Evolutionary conservation across 2,797 vertebrate genomes (phyloP).

Genomic region (Halcyon badia): DNA sequence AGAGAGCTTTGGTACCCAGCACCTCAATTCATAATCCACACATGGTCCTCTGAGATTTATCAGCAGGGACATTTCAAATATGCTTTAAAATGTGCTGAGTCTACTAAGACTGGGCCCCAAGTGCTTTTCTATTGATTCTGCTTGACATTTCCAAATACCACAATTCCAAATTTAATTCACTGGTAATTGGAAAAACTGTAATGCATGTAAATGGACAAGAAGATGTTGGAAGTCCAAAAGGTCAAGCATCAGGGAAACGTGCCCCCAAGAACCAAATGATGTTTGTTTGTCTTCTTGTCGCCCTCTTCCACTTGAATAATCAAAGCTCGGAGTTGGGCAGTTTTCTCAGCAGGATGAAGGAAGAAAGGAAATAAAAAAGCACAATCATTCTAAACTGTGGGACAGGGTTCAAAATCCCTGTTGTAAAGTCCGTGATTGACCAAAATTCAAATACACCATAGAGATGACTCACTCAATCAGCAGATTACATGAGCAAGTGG

Average conservation of each 20-base stretch:
- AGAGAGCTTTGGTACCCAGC: background rate
- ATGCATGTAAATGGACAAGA: slow-evolving; percentile 72
- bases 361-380: slow-evolving; percentile 30
- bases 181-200: slow-evolving; percentile 73
- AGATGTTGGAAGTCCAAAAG: slow-evolving; percentile 72
- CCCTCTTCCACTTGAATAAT: slow-evolving; percentile 50
- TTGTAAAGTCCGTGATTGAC: slow-evolving; percentile 32
- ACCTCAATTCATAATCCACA: slow-evolving; percentile 12
- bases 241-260: slow-evolving; percentile 68
- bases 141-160: slow-evolving; percentile 80
- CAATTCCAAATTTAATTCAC: slow-evolving; percentile 78
- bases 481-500: slow-evolving; percentile 28
- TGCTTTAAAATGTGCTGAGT: slow-evolving; percentile 69
- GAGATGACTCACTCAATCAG: slow-evolving; percentile 34
- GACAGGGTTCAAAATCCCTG: background rate
- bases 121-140: slow-evolving; percentile 77
- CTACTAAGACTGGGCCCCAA: slow-evolving; percentile 69
- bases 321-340: background rate
- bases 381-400: background rate
- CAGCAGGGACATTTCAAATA: slow-evolving; percentile 62
- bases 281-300: slow-evolving; percentile 61
- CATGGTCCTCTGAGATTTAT: slow-evolving; percentile 17
- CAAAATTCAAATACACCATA: slow-evolving; percentile 14
- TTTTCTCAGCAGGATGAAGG: slow-evolving; percentile 35
- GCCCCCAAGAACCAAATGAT: slow-evolving; percentile 58